Evolutionary conservation across 1,140 invertebrate species (phyloP), one percentile per base, ranked within the genome.

Genomic region (Megalonaias nervosa): DNA sequence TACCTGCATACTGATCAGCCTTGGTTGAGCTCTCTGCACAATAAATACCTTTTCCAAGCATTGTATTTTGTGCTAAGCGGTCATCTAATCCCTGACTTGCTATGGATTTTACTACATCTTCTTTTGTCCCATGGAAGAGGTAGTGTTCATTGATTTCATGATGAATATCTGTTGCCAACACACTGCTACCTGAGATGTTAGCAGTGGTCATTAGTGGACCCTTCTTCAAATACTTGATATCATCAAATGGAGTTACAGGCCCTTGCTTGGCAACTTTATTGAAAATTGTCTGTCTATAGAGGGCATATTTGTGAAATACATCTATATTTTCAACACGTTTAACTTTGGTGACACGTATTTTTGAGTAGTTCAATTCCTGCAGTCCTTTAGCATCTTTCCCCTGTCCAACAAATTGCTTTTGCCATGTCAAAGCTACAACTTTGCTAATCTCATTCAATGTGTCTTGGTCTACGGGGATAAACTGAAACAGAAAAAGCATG

Each of bases 1-100:
- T 76, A 87, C 86, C 86, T 77, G 82, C 62, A 75, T 88, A 88
- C 38, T 88, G 86, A 67, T 88, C 86, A 15, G 86, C 74, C 71
- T 88, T 88, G n/a, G 86, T 88, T 11, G 84, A 81, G 62, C 82
- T 85, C 61, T 88, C 86, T 15, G 86, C 83, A 26, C 67, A 77
- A 69, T 88, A 88, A 6, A 86, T 71, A 14, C 84, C 87, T 58
- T 58, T 59, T 57, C 87, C 87, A 77, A 88, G 84, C 86, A 88
- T 85, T 21, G 38, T 66, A 0, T 38, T 38, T 38, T 74, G 77
- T 21, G 81, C 77, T 66, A 86, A 70, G 23, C 85, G 67, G 64
- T 61, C 75, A 65, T 87, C 86, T 0, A 87, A 59, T 0, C 87
- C 87, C 48, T 82, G 74, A 2, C 71, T 60, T 55, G 81, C 38